Evolutionary conservation across 1,140 invertebrate genomes (phyloP).

Genomic region (Drosophila nannoptera): DNA sequence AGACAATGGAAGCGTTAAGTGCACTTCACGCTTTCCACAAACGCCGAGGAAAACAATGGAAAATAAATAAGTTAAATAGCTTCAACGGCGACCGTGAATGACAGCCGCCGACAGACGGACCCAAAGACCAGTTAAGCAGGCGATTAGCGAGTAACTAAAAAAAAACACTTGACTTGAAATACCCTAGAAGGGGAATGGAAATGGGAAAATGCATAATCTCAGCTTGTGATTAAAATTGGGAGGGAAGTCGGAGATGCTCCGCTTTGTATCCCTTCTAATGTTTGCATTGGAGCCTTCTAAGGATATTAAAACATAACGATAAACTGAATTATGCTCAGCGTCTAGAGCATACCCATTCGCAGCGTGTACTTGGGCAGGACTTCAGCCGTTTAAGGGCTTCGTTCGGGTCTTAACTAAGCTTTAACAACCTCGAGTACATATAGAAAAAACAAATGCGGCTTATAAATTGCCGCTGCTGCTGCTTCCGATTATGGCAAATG

Average conservation of each 20-base stretch:
- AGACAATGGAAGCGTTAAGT: conserved; percentile 57
- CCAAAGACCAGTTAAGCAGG: conserved; percentile 21
- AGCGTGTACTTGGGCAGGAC: not conserved
- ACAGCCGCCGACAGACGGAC: not conserved
- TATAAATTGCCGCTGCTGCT: conserved; percentile 57
- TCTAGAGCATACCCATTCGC: conserved; percentile 2
- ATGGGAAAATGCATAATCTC: no score
- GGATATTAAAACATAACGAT: not conserved
- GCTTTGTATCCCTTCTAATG: no score
- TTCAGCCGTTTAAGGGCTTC: conserved; percentile 23
- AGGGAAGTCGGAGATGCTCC: no score
- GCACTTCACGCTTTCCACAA: conserved; percentile 68
- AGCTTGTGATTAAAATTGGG: no score
- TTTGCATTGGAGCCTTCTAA: no score
- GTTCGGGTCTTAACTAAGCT: conserved; percentile 56
- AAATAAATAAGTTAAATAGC: conserved; percentile 44
- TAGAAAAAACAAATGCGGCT: conserved; percentile 51
- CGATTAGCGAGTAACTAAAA: conserved; percentile 27
- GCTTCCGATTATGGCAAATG: conserved; percentile 63
- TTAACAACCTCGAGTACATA: conserved; percentile 59
- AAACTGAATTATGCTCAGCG: conserved; percentile 3
- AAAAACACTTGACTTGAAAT: not conserved
- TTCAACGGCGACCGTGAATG: conserved; percentile 1
- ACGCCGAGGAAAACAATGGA: conserved; percentile 53
- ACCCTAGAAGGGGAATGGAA: no score